phyloP scores from a whole-genome alignment of 1,140 invertebrate species.

The Diprion similis region DNA sequence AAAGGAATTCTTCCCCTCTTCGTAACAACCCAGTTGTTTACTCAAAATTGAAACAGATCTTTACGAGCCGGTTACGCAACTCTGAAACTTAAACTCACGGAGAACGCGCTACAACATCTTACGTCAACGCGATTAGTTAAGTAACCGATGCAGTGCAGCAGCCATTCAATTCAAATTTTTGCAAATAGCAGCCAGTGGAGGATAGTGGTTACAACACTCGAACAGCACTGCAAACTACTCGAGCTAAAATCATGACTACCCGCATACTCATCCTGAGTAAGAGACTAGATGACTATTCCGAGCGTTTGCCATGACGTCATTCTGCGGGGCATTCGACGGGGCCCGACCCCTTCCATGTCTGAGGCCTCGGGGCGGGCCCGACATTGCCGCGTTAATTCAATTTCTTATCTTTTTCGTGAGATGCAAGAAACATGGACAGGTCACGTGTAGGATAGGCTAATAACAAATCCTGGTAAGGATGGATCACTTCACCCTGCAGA shows the following conservation, averaged over 20 bases:
- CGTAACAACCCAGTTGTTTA: not conserved
- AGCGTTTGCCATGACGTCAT: not conserved
- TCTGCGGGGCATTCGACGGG: not conserved
- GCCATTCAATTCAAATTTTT: no score
- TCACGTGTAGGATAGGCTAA: constrained; percentile 1
- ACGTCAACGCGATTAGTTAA: not conserved
- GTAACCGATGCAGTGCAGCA: not conserved
- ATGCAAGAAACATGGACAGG: constrained; percentile 13
- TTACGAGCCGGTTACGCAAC: not conserved
- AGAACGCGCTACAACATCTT: not conserved
- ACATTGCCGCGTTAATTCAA: constrained; percentile 14
- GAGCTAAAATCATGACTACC: not conserved
- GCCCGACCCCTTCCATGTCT: constrained; percentile 12
- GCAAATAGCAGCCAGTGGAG: no score
- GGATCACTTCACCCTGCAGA: not conserved
- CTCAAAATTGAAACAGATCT: not conserved
- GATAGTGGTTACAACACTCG: no score
- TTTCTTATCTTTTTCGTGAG: constrained; percentile 15
- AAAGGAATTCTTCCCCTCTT: not conserved
- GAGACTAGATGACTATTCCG: not conserved
- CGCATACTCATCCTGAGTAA: not conserved
- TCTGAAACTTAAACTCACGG: not conserved
- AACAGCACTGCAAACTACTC: not conserved
- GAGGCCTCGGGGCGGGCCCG: constrained; percentile 10
- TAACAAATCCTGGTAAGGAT: not conserved